Conservation (phyloP, 1,140 invertebrate genomes). For the Euwallacea fornicatus region DNA sequence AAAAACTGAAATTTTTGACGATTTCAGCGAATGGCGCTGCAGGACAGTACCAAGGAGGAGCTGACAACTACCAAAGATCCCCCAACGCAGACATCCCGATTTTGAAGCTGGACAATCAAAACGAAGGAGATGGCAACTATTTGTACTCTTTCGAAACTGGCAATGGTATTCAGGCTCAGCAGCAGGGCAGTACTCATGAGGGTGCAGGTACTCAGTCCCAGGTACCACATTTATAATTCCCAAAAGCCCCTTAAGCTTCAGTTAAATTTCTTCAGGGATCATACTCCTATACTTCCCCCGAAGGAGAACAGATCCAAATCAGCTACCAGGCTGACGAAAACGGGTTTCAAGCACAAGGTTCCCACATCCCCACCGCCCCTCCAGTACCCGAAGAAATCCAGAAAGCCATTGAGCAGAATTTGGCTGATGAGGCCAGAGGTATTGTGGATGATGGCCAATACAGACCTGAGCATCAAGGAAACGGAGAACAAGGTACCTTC, state of each 20-base stretch:
- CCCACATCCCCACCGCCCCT: conserved; percentile 57
- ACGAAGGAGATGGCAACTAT: conserved; percentile 51
- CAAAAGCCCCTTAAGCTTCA: too few species aligned
- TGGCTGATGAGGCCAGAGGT: conserved; percentile 47
- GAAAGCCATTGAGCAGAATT: conserved; percentile 56
- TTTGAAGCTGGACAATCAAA: conserved; percentile 39
- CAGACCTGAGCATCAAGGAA: conserved; percentile 33
- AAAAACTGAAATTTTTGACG: neutral
- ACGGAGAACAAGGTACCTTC: conserved; percentile 18
- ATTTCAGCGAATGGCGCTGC: neutral
- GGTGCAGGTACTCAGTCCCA: conserved; percentile 64
- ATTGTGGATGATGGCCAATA: conserved; percentile 48
- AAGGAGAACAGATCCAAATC: conserved; percentile 58
- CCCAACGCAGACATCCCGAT: conserved; percentile 54
- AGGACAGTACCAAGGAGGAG: conserved; percentile 28
- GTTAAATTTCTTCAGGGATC: conserved; percentile 53
- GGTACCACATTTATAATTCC: conserved; percentile 7
- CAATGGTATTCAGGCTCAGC: conserved; percentile 61
- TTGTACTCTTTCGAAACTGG: conserved; percentile 62
- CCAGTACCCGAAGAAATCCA: conserved; percentile 57
- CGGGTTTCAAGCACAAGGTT: conserved; percentile 58
- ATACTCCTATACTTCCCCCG: conserved; percentile 60
- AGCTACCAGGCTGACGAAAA: conserved; percentile 61
- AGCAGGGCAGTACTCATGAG: conserved; percentile 62
- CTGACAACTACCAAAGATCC: conserved; percentile 9